phyloP scores from a whole-genome alignment of 2,113 vertebrate species.

The Sakesphorus luctuosus region DNA sequence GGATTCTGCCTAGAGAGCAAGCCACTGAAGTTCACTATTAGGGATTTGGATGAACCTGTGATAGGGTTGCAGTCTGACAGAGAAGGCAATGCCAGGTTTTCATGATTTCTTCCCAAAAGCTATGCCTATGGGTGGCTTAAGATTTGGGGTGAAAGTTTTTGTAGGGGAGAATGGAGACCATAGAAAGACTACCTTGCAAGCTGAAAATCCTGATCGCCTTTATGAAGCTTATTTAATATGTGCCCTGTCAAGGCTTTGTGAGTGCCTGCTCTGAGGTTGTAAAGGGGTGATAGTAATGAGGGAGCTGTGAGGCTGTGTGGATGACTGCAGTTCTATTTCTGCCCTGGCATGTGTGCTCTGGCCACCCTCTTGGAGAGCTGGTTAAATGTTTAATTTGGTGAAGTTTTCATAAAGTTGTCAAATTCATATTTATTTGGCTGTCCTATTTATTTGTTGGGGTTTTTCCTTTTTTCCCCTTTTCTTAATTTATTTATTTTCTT shows the following conservation, averaged over 20 bases:
- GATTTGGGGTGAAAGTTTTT: not conserved
- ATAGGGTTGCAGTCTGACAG: not conserved
- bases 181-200: not conserved
- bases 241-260: not conserved
- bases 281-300: not conserved
- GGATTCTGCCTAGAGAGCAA: not conserved
- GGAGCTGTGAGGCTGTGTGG: not conserved
- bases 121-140: not conserved
- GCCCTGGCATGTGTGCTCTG: not conserved
- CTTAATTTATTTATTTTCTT: not conserved
- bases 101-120: not conserved
- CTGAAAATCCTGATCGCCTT: not conserved
- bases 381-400: not conserved
- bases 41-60: not conserved
- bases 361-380: not conserved
- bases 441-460: fast-evolving
- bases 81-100: not conserved
- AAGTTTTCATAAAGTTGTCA: not conserved
- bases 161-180: not conserved
- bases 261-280: not conserved
- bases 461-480: not conserved
- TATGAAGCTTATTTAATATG: not conserved
- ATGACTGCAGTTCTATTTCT: not conserved
- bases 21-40: not conserved
- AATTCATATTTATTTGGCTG: not conserved